Conservation (phyloP, 2,113 vertebrate genomes). For the Lasiurus cinereus region DNA sequence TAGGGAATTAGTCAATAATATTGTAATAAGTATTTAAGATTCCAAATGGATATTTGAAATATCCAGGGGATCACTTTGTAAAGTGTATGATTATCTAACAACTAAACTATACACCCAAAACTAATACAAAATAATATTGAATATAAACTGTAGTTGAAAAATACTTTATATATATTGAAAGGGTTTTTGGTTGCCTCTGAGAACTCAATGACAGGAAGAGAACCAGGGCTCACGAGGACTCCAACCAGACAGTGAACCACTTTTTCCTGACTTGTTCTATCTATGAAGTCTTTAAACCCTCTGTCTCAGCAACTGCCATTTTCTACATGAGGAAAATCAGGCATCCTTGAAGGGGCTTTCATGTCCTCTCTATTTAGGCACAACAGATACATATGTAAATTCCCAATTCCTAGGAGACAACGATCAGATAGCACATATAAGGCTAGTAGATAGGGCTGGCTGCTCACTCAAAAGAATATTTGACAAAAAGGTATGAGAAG, state of each 20-base stretch:
- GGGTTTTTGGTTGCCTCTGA: not conserved
- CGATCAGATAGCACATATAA: not conserved
- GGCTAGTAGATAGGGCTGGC: not conserved
- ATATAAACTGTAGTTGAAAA: not conserved
- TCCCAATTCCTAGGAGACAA: constrained; percentile 39
- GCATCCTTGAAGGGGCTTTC: not conserved
- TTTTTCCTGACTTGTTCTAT: not conserved
- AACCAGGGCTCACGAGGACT: not conserved
- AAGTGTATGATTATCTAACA: not conserved
- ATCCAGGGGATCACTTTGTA: not conserved
- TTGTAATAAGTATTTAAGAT: not conserved
- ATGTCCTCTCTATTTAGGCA: not conserved
- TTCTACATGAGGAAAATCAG: not conserved
- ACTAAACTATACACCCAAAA: not conserved
- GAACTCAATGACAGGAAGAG: constrained; percentile 3
- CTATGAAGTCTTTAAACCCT: not conserved
- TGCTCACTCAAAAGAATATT: not conserved
- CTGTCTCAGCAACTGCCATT: not conserved
- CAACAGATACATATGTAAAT: constrained; percentile 24
- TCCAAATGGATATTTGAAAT: not conserved
- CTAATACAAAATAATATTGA: not conserved
- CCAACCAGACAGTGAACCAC: not conserved
- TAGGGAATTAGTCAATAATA: not conserved
- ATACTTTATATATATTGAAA: not conserved
- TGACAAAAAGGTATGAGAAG: not conserved